Base-by-base conservation (phyloP, 2,113 vertebrate species). In the Heterotilapia buettikoferi region DNA sequence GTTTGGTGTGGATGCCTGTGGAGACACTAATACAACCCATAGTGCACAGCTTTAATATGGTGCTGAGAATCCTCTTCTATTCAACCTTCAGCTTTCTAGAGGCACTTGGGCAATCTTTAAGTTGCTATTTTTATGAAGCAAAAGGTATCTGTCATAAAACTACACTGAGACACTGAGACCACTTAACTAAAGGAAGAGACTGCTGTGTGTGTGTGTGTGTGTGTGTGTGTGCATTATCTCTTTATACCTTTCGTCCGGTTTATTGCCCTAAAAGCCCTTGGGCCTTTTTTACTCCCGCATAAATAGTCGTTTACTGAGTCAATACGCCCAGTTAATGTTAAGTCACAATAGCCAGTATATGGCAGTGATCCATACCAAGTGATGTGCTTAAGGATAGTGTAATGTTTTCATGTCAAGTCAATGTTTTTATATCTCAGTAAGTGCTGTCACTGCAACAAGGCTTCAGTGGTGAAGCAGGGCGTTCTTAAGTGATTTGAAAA, bases 1-100 rank as follows among this genome's bases (percentile, higher is more conserved):
- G 89, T 73, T 92, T 19, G 56, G 19, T 88, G 85, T 79, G 80
- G 89, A 87, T 57, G 80, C 93, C 94, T 86, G 93, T 91, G 85
- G 94, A 95, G 94, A 90, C 86, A 80, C 89, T 88, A 93, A 92
- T 92, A 53, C 93, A 84, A 84, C 57, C 87, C 83, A n/a, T 78
- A 68, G 91, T 53, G 84, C 61, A 9, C 45, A 10, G 83, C 85
- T 90, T 85, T 94, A 90, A 93, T 91, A 82, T 33, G 81, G 86
- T 79, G 86, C 82, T 80, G 11, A 45, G 63, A 87, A 76, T 87
- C 83, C 83, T 80, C 84, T 91, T 36, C 80, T 66, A 43, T 84
- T 92, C 92, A 89, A 89, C 91, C 87, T 92, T 92, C 90, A 93
- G 59, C 82, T 71, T 29, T 84, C 12, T n/a, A 24, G 8, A 87